Base-by-base conservation (phyloP, 2,888 invertebrate genomes). In the Mythimna ferrago region DNA sequence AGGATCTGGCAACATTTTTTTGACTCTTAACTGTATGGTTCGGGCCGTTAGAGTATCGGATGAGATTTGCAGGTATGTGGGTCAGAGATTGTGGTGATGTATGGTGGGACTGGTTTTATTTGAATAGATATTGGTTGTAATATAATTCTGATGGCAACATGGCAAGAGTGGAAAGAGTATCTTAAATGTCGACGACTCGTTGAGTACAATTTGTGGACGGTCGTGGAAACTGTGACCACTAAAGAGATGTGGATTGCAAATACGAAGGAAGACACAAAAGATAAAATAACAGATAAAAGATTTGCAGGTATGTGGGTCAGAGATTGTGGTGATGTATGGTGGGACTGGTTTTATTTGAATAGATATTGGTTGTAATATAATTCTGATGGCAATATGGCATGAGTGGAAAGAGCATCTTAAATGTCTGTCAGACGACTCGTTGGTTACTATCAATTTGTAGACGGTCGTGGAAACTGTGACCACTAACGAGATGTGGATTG, bases 1-100 rank as follows among this genome's bases (percentile, higher is more conserved):
- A 88, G 90, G 91, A 85, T 81, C 86, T 78, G 57, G 51, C 51
- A 76, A 73, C 77, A 76, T 80, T 91, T 92, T 92, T 93, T 87
- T 83, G 61, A 67, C 77, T 68, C 68, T 87, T 88, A 91, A 91
- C 91, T 89, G 90, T 90, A 57, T 62, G 62, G 56, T 53, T 9
- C 44, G 35, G 62, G 62, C 68, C 84, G 75, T 83, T 88, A 80
- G 81, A 64, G 9, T 26, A 60, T 61, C 57, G 21, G 66, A 73
- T 80, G 66, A 57, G 70, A 60, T 66, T 63, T 60, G 64, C 80
- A 74, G 76, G 70, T 76, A 82, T 81, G 64, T 81, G 35, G 85
- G 85, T 76, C 74, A 87, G n/a, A 26, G 51, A 66, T 48, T 44
- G 44, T 63, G 51, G 51, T 72, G 74, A 57, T 66, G 21, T 74